These are phyloP conservation scores for Sylvietta virens DNA, from an alignment of 2,113 vertebrate species.

Conservation along the genomic window DNA sequence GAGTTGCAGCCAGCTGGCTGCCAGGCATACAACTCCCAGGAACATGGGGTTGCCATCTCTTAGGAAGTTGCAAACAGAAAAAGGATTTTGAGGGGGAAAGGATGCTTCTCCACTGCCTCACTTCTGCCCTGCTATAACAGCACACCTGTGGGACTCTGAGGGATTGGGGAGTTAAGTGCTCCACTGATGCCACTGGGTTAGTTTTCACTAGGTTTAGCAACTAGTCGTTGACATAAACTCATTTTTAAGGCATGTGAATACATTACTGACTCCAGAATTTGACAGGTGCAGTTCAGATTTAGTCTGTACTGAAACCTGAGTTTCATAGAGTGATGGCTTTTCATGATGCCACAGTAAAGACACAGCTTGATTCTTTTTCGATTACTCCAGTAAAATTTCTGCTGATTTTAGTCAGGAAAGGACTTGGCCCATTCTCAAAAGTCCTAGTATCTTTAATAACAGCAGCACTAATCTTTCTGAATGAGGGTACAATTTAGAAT, in stretches of 20 bases:
- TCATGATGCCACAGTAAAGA: not conserved
- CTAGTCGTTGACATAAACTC: not conserved
- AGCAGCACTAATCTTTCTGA: not conserved
- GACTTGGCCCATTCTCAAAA: not conserved
- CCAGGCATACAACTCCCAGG: conserved; percentile 53
- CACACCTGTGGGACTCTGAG: not conserved
- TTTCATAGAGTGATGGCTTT: not conserved
- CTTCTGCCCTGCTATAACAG: conserved; percentile 65
- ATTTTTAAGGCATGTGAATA: not conserved
- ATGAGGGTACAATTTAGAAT: not conserved
- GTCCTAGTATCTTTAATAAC: not conserved
- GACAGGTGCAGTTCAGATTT: not conserved
- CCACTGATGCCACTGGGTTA: not conserved
- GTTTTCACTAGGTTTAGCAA: not conserved
- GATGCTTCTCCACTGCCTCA: conserved; percentile 26
- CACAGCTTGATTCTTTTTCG: not conserved
- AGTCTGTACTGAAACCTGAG: not conserved
- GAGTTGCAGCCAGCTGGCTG: conserved; percentile 66
- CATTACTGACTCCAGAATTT: not conserved
- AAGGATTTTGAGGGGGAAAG: conserved; percentile 30
- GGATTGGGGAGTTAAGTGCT: not conserved
- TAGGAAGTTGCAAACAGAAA: conserved; percentile 58
- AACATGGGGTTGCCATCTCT: not conserved
- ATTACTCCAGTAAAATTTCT: not conserved
- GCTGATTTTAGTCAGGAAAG: not conserved